Evolutionary conservation across 2,888 invertebrate species (phyloP), one percentile per base, ranked within the genome.

Genomic region (Ceratothoa steindachneri): DNA sequence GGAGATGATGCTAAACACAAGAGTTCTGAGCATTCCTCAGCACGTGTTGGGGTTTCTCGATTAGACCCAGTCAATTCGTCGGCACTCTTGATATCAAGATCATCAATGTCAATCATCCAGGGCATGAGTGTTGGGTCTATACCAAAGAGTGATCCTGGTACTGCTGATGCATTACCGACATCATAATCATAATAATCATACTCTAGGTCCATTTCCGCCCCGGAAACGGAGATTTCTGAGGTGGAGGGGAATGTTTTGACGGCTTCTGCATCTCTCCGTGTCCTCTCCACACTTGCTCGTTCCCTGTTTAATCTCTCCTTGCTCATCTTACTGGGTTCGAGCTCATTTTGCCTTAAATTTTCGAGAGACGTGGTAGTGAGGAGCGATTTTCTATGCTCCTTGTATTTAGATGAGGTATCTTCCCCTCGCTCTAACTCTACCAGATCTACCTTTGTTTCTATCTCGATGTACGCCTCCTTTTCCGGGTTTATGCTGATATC

Each of bases 191-290:
- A 82, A 75, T 82, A 82, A 74, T 82, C 82, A 78, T 81, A 81
- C 75, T 82, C 82, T 72, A 82, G 81, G 67, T 82, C 82, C 30
- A 80, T 80, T 53, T 81, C 82, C 2, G 81, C 93, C 93, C 88
- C 93, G 90, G 83, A 94, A 94, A 85, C 92, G 93, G 84, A 91
- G 91, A 22, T 93, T 92, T 1, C 94, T 93, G 83, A 93, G 92
- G 66, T 91, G 88, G 0, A 95, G 93, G 0, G 92, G 90, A 0
- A 31, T 66, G 19, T 30, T 29, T 5, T 27, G 24, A 60, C 60
- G 12, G 12, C 24, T n/a, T 60, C 24, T 24, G 12, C 60, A 5
- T 66, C 30, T 24, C n/a, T 31, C 9, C 31, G 24, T 1, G 12
- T 5, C n/a, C 51, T 71, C 27, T 60, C 60, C 15, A 65, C 9